Percentiles rank a stretch among this genome's conserved stretches.
phyloP scores from a whole-genome alignment of 1,140 invertebrate species.

The Pachyrhynchus sulphureomaculatus region DNA sequence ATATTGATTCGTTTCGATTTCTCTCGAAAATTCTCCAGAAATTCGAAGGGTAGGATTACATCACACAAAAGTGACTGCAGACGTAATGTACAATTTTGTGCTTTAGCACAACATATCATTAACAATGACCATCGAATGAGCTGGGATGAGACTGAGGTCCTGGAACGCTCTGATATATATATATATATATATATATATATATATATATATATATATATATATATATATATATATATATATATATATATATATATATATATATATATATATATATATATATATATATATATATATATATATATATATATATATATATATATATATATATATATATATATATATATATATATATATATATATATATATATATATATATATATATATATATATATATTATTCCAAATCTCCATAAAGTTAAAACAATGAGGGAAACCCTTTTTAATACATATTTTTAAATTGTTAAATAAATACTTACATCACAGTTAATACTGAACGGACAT shows the following conservation, averaged over 20 bases:
- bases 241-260: conserved; percentile 7
- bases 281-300: conserved; percentile 4
- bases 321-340: conserved; percentile 7
- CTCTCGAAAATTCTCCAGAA: no score
- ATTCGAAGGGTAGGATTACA: no score
- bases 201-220: conserved; percentile 7
- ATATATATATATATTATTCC: conserved; percentile 7
- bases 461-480: not conserved
- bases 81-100: no score
- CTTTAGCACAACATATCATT: no score
- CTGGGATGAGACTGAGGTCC: no score
- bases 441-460: no score
- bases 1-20: no score
- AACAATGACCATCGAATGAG: no score
- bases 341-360: conserved; percentile 7
- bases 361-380: conserved; percentile 7
- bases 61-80: no score
- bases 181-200: not conserved
- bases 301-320: conserved; percentile 7
- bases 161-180: no score
- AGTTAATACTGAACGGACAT: not conserved
- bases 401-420: no score
- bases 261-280: conserved; percentile 7
- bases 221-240: conserved; percentile 7
- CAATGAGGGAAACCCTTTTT: no score